Percentiles rank a stretch among this genome's conserved stretches.
phyloP scores from a whole-genome alignment of 2,113 vertebrate species.

The Eurypyga helias region DNA sequence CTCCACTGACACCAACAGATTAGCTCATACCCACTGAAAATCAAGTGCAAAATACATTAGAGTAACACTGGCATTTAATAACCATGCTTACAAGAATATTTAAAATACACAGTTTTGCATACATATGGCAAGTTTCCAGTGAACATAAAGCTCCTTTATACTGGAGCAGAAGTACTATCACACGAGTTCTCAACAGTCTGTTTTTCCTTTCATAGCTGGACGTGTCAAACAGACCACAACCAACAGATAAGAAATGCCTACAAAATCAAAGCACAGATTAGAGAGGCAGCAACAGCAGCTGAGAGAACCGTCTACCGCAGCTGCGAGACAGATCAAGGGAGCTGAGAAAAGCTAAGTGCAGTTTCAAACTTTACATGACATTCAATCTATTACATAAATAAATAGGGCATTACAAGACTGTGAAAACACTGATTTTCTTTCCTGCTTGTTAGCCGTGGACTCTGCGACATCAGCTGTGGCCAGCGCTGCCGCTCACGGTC shows the following conservation, averaged over 20 bases:
- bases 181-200: not conserved
- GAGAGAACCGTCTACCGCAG: not conserved
- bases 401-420: not conserved
- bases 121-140: not conserved
- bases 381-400: not conserved
- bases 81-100: not conserved
- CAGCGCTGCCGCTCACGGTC: rapidly evolving
- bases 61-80: not conserved
- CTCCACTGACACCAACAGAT: not conserved
- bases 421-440: conserved; percentile 2
- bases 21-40: not conserved
- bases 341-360: not conserved
- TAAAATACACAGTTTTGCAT: not conserved
- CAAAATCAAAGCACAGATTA: conserved; percentile 34
- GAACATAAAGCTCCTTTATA: not conserved
- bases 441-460: not conserved
- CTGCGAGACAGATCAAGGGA: not conserved
- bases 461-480: not conserved
- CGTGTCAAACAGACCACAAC: not conserved
- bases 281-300: not conserved
- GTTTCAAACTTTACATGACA: conserved; percentile 6
- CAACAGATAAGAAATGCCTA: conserved; percentile 50
- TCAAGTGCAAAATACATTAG: not conserved
- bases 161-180: not conserved
- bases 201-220: not conserved